A percentile compares a stretch with the other conserved stretches of the same genome.
These are phyloP conservation scores for Lynx canadensis DNA, from an alignment of 2,113 vertebrate genomes.

Conservation along the genomic window DNA sequence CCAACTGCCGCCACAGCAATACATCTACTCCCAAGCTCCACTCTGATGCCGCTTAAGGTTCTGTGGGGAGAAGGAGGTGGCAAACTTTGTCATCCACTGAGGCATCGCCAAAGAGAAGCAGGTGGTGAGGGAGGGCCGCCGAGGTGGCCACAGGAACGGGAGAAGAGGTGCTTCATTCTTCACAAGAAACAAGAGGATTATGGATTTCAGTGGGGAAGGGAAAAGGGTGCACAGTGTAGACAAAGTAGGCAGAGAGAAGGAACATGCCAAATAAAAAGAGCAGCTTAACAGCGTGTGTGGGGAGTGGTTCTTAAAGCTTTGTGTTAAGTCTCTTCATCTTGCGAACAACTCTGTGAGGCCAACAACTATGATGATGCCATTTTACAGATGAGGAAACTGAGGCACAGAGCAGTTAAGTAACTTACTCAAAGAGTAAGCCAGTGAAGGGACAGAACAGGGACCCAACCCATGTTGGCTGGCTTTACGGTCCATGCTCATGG, in stretches of 20 bases:
- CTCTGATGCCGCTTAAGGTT: background rate
- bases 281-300: background rate
- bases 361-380: background rate
- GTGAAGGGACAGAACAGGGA: background rate
- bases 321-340: background rate
- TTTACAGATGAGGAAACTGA: background rate
- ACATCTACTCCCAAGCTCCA: background rate
- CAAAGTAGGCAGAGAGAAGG: background rate
- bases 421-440: background rate
- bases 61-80: background rate
- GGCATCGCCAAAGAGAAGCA: background rate
- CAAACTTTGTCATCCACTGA: background rate
- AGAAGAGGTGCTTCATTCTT: background rate
- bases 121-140: background rate
- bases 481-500: background rate
- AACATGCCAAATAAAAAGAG: background rate
- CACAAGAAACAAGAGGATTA: background rate
- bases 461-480: background rate
- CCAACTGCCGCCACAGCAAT: background rate
- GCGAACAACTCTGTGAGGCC: background rate
- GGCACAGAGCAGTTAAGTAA: background rate
- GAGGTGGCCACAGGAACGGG: background rate
- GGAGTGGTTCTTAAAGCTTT: background rate
- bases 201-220: background rate
- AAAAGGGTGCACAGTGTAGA: background rate